Evolutionary conservation across 2,888 invertebrate species (phyloP).

Genomic region (Drosophila falleni): DNA sequence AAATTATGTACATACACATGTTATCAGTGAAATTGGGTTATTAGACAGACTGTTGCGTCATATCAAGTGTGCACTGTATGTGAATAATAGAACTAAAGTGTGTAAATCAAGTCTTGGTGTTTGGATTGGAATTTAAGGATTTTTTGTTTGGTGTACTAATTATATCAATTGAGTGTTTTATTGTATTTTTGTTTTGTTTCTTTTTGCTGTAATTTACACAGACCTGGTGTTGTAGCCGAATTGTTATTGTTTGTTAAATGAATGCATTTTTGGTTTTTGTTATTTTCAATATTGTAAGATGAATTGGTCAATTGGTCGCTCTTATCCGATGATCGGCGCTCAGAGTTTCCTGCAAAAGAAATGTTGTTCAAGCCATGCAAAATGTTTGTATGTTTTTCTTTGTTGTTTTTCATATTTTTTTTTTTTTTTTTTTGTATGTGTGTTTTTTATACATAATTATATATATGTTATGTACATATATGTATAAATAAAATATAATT

Average conservation of each 20-base stretch:
- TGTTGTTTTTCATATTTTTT: slow-evolving; percentile 40
- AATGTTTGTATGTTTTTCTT: slow-evolving; percentile 58
- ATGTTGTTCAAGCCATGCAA: slow-evolving; percentile 86
- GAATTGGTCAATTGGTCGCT: slow-evolving; percentile 85
- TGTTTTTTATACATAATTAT: slow-evolving; percentile 23
- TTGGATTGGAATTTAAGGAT: neutral
- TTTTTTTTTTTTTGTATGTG: slow-evolving; percentile 18
- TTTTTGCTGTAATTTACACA: slow-evolving; percentile 81
- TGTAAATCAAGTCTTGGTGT: slow-evolving; percentile 6
- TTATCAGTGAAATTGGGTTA: too few species aligned
- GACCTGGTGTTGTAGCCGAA: slow-evolving; percentile 86
- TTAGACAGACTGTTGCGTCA: neutral
- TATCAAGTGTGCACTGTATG: slow-evolving; percentile 26
- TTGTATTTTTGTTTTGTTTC: slow-evolving; percentile 16
- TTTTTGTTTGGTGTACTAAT: slow-evolving; percentile 37
- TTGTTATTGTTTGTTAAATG: slow-evolving; percentile 86
- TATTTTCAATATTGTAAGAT: slow-evolving; percentile 85
- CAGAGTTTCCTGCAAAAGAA: slow-evolving; percentile 86
- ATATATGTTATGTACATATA: slow-evolving; percentile 25
- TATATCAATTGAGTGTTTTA: slow-evolving; percentile 36
- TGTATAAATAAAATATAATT: slow-evolving; percentile 17
- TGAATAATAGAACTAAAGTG: neutral
- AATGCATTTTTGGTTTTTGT: slow-evolving; percentile 85
- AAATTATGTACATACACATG: too few species aligned
- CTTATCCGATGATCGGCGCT: slow-evolving; percentile 86